Conservation (phyloP, 2,113 vertebrate genomes). For the Pao palembangensis region DNA sequence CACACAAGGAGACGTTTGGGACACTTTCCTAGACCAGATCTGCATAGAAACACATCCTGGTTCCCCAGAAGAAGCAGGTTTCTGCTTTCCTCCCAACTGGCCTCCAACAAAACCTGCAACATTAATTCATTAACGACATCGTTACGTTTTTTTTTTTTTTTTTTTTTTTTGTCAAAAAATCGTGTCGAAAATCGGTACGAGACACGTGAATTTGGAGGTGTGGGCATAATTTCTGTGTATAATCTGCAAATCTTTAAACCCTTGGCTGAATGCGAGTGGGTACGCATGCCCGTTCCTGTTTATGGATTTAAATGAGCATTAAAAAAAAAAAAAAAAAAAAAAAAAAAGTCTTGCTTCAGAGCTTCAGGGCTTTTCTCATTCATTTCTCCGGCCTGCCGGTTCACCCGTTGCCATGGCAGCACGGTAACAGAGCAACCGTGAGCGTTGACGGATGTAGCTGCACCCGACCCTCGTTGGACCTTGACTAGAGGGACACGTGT, state of each 20-base stretch:
- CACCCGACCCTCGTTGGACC: too few relatives aligned
- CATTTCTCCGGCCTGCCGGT: not conserved
- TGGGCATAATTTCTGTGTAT: conserved; percentile 30
- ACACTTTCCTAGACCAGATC: too few relatives aligned
- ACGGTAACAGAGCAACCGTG: not conserved
- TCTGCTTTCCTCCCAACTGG: too few relatives aligned
- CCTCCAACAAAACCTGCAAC: too few relatives aligned
- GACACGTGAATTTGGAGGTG: conserved; percentile 13
- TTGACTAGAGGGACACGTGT: too few relatives aligned
- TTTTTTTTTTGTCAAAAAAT: too few relatives aligned
- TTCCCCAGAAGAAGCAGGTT: too few relatives aligned
- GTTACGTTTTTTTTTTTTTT: not conserved
- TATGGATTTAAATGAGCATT: conserved; percentile 22
- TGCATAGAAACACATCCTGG: not conserved
- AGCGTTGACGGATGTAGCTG: too few relatives aligned
- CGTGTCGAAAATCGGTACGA: not conserved
- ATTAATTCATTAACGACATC: too few relatives aligned
- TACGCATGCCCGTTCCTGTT: not conserved
- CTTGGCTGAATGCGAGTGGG: conserved; percentile 3
- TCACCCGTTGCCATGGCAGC: not conserved
- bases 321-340: conserved; percentile 5
- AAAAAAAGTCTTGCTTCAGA: conserved; percentile 3
- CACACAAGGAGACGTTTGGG: too few relatives aligned
- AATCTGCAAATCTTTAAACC: conserved; percentile 6
- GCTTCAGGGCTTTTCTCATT: not conserved